Percentiles rank a stretch among this genome's conserved stretches.
These are phyloP conservation scores for Mirounga angustirostris DNA, from an alignment of 2,113 vertebrate species.

Conservation along the genomic window DNA sequence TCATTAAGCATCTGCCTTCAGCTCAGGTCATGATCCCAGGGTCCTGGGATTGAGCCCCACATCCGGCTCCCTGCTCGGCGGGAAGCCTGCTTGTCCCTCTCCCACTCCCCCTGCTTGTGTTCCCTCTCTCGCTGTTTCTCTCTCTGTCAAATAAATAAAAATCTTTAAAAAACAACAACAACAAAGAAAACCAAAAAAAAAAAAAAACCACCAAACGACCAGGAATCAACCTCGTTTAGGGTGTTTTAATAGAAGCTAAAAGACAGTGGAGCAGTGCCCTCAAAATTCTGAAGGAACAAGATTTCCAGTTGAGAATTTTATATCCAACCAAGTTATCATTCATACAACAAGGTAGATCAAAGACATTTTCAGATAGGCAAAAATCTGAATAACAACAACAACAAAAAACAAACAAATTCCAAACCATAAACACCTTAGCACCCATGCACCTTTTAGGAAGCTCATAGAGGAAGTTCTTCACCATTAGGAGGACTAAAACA, in stretches of 20 bases:
- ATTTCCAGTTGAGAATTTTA: constrained; percentile 16
- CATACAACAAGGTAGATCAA: neutral
- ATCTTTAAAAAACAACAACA: no score
- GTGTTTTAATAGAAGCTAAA: neutral
- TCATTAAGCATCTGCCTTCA: no score
- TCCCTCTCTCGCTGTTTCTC: no score
- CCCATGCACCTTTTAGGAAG: neutral
- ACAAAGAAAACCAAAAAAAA: no score
- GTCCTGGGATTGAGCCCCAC: no score
- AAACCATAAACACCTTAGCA: neutral
- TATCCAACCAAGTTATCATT: neutral
- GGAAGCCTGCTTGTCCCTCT: no score
- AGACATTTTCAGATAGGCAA: neutral
- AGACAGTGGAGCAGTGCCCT: neutral
- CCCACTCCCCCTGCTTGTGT: no score
- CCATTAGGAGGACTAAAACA: neutral
- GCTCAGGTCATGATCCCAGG: no score
- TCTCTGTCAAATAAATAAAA: no score
- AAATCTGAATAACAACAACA: neutral
- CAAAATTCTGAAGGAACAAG: neutral
- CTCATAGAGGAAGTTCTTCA: neutral
- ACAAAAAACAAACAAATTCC: neutral
- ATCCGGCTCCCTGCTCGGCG: no score
- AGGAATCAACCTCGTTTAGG: neutral
- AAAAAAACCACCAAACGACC: neutral